phyloP scores from a whole-genome alignment of 2,113 vertebrate species.

The Menidia beryllina region DNA sequence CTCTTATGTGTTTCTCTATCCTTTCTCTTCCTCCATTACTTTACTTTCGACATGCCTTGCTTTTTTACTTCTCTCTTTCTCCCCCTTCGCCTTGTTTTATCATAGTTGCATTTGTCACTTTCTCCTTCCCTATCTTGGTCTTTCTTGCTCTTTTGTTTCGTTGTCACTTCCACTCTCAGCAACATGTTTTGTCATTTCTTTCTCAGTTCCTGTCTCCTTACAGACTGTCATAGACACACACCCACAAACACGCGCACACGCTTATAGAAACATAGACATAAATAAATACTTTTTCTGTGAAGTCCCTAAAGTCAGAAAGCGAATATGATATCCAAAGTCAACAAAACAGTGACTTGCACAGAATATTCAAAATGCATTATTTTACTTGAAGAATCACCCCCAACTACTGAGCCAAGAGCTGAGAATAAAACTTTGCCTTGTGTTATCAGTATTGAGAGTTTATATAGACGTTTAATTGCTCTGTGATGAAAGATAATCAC shows the following conservation, averaged over 20 bases:
- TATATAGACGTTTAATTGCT: constrained; percentile 22
- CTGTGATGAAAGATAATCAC: constrained; percentile 15
- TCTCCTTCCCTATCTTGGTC: constrained; percentile 39
- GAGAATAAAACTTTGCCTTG: constrained; percentile 53
- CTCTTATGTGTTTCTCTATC: constrained; percentile 7
- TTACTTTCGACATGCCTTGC: constrained; percentile 38
- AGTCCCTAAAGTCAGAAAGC: constrained; percentile 57
- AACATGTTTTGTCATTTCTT: constrained; percentile 50
- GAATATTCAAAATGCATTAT: constrained; percentile 59
- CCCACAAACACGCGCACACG: constrained; percentile 5
- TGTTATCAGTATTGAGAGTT: constrained; percentile 49
- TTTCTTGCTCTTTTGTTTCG: constrained; percentile 64
- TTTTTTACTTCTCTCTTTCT: constrained; percentile 32
- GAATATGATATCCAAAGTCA: constrained; percentile 59
- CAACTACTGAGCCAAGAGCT: constrained; percentile 39
- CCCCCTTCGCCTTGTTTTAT: constrained; percentile 55
- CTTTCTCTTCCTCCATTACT: constrained; percentile 43
- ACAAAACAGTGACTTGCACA: constrained; percentile 41
- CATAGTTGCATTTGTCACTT: constrained; percentile 49
- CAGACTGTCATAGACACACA: neutral
- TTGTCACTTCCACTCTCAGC: constrained; percentile 63
- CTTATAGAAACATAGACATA: constrained; percentile 37
- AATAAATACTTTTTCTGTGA: constrained; percentile 53
- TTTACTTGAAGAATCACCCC: constrained; percentile 56
- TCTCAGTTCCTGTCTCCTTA: constrained; percentile 35